phyloP scores from a whole-genome alignment of 2,113 vertebrate genomes.

The Epinephelus cyanopodus region DNA sequence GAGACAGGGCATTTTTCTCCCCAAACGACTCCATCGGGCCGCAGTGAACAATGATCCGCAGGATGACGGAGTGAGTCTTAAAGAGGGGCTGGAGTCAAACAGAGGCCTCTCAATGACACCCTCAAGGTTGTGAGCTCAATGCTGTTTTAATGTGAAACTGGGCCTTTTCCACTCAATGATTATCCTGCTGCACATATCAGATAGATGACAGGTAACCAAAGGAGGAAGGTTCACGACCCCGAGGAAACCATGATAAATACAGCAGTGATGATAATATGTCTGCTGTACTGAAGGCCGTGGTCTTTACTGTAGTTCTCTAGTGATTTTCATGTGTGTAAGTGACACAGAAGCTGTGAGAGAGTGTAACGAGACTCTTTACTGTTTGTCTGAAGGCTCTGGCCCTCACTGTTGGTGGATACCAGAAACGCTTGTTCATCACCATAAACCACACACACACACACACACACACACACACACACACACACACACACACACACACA shows the following conservation, averaged over 20 bases:
- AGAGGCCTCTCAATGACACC: slow-evolving; percentile 77
- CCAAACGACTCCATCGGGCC: slow-evolving; percentile 53
- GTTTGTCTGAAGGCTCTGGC: slow-evolving; percentile 38
- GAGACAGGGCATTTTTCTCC: slow-evolving; percentile 73
- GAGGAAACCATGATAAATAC: slow-evolving; percentile 29
- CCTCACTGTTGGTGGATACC: slow-evolving; percentile 11
- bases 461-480: slow-evolving; percentile 4
- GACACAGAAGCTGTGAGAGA: background rate
- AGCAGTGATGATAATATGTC: background rate
- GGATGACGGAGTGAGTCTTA: slow-evolving; percentile 77
- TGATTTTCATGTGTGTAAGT: background rate
- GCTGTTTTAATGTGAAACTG: slow-evolving; percentile 68
- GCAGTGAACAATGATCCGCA: slow-evolving; percentile 63
- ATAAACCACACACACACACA: slow-evolving; percentile 25
- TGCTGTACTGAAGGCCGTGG: background rate
- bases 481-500: background rate
- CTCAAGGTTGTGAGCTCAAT: slow-evolving; percentile 74
- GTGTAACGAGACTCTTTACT: background rate
- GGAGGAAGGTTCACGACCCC: slow-evolving; percentile 8
- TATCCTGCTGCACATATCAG: slow-evolving; percentile 7
- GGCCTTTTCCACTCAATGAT: slow-evolving; percentile 51
- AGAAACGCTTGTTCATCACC: slow-evolving; percentile 42
- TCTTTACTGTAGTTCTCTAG: background rate
- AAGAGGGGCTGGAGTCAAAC: slow-evolving; percentile 71
- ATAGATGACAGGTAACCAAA: slow-evolving; percentile 27